Evolutionary conservation across 2,888 invertebrate genomes (phyloP).

Genomic region (Clostera curtula): DNA sequence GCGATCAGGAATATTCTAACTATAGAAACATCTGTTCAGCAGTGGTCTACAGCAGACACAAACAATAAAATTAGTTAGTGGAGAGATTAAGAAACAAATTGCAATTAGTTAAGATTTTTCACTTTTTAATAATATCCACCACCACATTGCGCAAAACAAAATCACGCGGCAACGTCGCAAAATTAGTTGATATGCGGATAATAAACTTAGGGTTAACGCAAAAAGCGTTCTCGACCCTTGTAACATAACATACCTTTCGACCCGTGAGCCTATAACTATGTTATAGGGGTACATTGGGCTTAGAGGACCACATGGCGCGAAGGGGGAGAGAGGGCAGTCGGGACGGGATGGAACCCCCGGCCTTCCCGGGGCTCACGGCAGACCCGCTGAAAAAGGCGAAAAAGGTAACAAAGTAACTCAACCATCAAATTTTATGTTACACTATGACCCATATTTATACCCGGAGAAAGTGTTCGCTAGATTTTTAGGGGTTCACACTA

Average conservation of each 20-base stretch:
- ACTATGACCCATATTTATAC: conserved; percentile 68
- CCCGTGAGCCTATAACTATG: conserved; percentile 52
- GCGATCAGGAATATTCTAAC: too few species aligned
- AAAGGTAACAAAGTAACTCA: conserved; percentile 76
- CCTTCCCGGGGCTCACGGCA: conserved; percentile 67
- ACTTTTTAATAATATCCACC: too few species aligned
- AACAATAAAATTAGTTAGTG: too few species aligned
- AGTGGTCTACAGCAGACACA: too few species aligned
- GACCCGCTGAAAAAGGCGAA: conserved; percentile 84
- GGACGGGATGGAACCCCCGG: conserved; percentile 83
- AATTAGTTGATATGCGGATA: conserved; percentile 49
- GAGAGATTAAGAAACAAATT: too few species aligned
- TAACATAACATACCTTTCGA: conserved; percentile 54
- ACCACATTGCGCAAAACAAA: conserved; percentile 38
- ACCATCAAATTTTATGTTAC: conserved; percentile 72
- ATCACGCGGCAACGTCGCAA: conserved; percentile 33
- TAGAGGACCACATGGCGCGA: conserved; percentile 77
- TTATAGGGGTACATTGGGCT: conserved; percentile 66
- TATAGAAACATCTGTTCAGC: too few species aligned
- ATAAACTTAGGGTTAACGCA: conserved; percentile 56
- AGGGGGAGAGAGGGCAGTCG: conserved; percentile 79
- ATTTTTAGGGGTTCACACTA: conserved; percentile 61
- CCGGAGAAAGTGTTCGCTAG: conserved; percentile 55
- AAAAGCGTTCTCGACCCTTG: conserved; percentile 64
- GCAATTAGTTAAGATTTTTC: too few species aligned